Evolutionary conservation across 2,797 vertebrate genomes (phyloP), one percentile per base, ranked within the genome.

Genomic region (Muscicapa striata): DNA sequence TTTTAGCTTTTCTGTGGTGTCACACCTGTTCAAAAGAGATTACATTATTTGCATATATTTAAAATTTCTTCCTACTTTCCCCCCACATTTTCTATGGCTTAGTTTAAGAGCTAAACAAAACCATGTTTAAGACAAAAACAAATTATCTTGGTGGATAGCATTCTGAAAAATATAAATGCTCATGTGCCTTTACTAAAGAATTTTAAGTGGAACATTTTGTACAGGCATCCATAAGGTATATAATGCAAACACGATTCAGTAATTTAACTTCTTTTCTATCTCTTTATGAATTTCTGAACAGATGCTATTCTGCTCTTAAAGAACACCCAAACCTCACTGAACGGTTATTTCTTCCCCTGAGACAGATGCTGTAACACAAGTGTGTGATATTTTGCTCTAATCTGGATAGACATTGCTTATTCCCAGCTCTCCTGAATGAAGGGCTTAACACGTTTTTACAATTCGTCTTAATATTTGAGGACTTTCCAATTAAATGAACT

Each of bases 1-100:
- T 97, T 98, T 99, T 82, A 99, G 97, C 94, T 99, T 99, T 91
- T 99, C 99, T 62, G 98, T 98, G 94, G 98, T 99, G 96, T 99
- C 99, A 96, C 99, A 99, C 97, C 99, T 99, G 94, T 54, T 89
- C 27, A 84, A 96, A 79, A 96, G 61, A 97, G n/a, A 55, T 83
- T 20, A 91, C 3, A 32, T 63, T 72, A 79, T 51, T 80, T 66
- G 30, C 51, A 76, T 59, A 27, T 38, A 64, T 10, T 59, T 52
- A 83, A 49, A 17, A 64, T n/a, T 43, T 40, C 11, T 69, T 73
- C 73, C 51, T 49, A 48, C 7, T 20, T 43, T 14, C 23, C 9
- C 7, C 17, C 29, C 3, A 15, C 10, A 4, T 22, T 38, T 73
- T 41, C n/a, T 4, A 14, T 19, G 2, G 10, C 38, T 80, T 59